Conservation (phyloP, 2,888 invertebrate species). For the Chloroclystis v-ata region DNA sequence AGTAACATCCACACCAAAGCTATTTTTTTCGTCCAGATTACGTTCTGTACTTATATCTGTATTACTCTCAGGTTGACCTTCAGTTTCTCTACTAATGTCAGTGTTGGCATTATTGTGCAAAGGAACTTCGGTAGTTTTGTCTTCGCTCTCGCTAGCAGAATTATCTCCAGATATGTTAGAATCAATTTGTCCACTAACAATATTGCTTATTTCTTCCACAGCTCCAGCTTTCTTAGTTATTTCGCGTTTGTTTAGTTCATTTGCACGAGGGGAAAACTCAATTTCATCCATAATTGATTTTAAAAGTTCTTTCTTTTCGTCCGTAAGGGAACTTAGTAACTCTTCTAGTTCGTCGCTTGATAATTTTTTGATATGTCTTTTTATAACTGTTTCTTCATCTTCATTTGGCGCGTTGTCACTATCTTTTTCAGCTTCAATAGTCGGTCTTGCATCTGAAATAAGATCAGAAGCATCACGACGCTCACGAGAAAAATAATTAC, state of each 20-base stretch:
- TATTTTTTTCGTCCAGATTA: conserved; percentile 38
- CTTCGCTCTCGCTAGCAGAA: conserved; percentile 27
- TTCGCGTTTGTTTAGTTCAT: conserved; percentile 59
- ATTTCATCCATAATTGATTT: conserved; percentile 58
- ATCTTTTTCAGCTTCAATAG: conserved; percentile 24
- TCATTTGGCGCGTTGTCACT: conserved; percentile 37
- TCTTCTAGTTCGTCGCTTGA: conserved; percentile 60
- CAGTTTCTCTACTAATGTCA: conserved; percentile 41
- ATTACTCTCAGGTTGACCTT: conserved; percentile 34
- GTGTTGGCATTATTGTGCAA: conserved; percentile 36
- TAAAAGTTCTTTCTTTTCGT: conserved; percentile 59
- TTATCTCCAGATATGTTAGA: conserved; percentile 50
- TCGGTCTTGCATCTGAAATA: conserved; percentile 23
- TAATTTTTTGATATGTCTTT: conserved; percentile 60
- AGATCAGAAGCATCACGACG: conserved; percentile 43
- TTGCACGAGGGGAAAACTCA: conserved; percentile 27
- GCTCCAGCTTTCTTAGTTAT: conserved; percentile 68
- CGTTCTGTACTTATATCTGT: conserved; percentile 27
- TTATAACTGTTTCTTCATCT: conserved; percentile 61
- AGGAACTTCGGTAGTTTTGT: conserved; percentile 40
- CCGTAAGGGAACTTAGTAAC: conserved; percentile 56
- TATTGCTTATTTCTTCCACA: conserved; percentile 54
- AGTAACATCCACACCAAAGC: conserved; percentile 30
- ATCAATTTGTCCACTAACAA: conserved; percentile 55
- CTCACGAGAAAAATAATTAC: conserved; percentile 41